These are phyloP conservation scores for Hyphantria cunea DNA, from an alignment of 1,140 invertebrate genomes.

Conservation along the genomic window DNA sequence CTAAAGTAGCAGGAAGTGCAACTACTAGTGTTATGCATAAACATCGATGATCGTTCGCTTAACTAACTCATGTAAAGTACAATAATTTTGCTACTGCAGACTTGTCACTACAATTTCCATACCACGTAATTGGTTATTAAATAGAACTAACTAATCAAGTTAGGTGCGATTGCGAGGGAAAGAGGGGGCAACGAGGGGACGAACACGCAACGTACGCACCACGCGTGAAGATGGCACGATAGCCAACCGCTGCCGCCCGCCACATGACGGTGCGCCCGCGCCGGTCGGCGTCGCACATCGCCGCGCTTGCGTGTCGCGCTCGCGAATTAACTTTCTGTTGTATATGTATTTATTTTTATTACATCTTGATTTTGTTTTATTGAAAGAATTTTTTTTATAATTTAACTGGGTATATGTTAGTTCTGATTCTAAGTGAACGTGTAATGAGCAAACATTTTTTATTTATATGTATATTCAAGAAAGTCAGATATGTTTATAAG, in stretches of 20 bases:
- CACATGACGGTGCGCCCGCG: conserved; percentile 1
- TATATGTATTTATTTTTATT: conserved; percentile 4
- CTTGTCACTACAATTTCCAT: conserved; percentile 2
- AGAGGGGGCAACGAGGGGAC: background rate
- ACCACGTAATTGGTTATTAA: conserved; percentile 3
- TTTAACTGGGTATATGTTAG: background rate
- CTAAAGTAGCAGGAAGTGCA: too few species aligned
- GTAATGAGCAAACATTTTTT: too few species aligned
- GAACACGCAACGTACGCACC: background rate
- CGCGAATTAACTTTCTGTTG: conserved; percentile 9
- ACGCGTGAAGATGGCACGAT: conserved; percentile 6
- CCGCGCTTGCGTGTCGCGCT: conserved; percentile 6
- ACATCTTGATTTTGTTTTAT: background rate
- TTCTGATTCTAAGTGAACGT: too few species aligned
- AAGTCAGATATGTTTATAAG: too few species aligned
- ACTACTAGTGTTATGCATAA: too few species aligned
- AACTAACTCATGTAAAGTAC: too few species aligned
- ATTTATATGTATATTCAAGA: too few species aligned
- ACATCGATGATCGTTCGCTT: too few species aligned
- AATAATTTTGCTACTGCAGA: too few species aligned
- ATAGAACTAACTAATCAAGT: conserved; percentile 4
- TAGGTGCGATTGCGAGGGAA: background rate
- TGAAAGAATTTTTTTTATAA: background rate
- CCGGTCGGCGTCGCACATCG: conserved; percentile 1
- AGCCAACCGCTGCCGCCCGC: conserved; percentile 2